Percentiles rank a stretch among this genome's conserved stretches.
These are phyloP conservation scores for Actinia tenebrosa DNA, from an alignment of 64 coral and sea anemone genomes.

Conservation along the genomic window DNA sequence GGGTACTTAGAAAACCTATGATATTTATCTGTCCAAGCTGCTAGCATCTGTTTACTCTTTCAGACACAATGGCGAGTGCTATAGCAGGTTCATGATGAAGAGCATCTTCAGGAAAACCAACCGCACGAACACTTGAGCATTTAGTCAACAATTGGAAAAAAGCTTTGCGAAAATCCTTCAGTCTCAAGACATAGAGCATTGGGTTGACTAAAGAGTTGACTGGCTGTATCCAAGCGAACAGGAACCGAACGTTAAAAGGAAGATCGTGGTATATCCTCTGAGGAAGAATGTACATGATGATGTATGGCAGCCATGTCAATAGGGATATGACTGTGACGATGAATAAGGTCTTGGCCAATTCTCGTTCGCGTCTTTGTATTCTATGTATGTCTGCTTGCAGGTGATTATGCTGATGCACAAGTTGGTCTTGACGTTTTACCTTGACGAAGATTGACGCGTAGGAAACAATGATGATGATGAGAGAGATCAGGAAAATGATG, in stretches of 20 bases:
- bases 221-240: neutral
- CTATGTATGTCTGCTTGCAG: neutral
- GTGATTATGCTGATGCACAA: neutral
- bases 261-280: neutral
- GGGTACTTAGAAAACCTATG: neutral
- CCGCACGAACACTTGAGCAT: neutral
- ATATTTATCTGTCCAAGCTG: neutral
- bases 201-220: conserved; percentile 15
- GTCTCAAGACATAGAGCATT: conserved; percentile 1
- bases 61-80: neutral
- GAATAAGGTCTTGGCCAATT: conserved; percentile 1
- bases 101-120: neutral
- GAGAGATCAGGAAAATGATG: neutral
- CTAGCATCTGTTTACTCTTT: neutral
- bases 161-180: conserved; percentile 9
- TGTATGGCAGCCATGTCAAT: conserved; percentile 12
- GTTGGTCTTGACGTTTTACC: neutral
- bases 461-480: neutral
- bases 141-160: neutral
- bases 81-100: neutral
- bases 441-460: conserved; percentile 1
- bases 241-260: neutral
- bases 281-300: neutral
- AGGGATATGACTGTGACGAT: conserved; percentile 11
- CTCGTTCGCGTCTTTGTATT: neutral